Conservation (phyloP, 2,113 vertebrate genomes). For the Larimichthys crocea region DNA sequence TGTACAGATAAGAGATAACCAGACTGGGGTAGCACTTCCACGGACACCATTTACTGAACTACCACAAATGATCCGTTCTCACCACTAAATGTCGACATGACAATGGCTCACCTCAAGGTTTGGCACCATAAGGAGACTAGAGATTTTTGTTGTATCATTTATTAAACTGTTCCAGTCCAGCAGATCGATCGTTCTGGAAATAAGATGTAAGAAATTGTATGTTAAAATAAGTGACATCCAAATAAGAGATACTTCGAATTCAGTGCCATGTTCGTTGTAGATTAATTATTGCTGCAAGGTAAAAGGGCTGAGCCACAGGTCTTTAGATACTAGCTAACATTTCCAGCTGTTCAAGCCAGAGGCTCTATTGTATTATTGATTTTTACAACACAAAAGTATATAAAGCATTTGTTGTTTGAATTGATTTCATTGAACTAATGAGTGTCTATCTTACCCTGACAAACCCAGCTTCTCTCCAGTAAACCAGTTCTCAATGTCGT, state of each 20-base stretch:
- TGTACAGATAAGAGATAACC: background rate
- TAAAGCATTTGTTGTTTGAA: background rate
- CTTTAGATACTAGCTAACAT: background rate
- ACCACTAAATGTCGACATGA: background rate
- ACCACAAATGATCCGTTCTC: background rate
- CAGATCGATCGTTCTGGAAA: slow-evolving; percentile 90
- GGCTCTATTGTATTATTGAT: too few species aligned
- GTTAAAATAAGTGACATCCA: background rate
- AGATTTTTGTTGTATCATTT: slow-evolving; percentile 85
- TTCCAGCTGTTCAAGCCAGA: background rate
- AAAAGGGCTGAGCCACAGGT: background rate
- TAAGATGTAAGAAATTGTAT: background rate
- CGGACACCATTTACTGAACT: background rate
- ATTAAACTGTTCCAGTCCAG: slow-evolving; percentile 94
- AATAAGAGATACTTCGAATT: background rate
- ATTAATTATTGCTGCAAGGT: background rate
- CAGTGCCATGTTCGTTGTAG: background rate
- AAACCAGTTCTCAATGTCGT: slow-evolving; percentile 90
- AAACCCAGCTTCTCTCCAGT: slow-evolving; percentile 85
- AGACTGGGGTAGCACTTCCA: background rate
- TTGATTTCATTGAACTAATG: background rate
- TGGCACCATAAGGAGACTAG: slow-evolving; percentile 91
- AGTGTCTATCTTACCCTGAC: slow-evolving; percentile 85
- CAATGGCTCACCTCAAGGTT: slow-evolving; percentile 86
- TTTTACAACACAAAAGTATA: background rate